These are phyloP conservation scores for Dorcus parallelipipedus DNA, from an alignment of 2,888 invertebrate genomes.

Conservation along the genomic window DNA sequence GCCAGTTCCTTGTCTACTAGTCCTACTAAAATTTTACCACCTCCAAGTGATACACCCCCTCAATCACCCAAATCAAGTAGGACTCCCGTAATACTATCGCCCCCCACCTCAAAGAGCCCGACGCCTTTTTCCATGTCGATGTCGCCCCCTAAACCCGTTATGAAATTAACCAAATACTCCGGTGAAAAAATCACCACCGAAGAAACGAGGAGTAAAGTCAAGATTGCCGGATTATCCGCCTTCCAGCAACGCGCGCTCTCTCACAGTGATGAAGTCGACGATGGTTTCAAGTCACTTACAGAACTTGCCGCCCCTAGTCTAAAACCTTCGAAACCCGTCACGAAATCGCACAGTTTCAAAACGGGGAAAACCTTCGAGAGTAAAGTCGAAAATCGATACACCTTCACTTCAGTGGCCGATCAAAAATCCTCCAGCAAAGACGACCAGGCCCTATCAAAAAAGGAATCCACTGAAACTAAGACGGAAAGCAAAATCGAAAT, in stretches of 20 bases:
- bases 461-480: background rate
- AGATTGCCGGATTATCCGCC: conserved; percentile 53
- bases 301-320: conserved; percentile 39
- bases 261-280: conserved; percentile 38
- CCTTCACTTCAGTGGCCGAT: conserved; percentile 42
- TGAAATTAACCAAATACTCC: background rate
- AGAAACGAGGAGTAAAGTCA: conserved; percentile 40
- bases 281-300: conserved; percentile 43
- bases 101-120: conserved; percentile 16
- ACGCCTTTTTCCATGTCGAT: conserved; percentile 8
- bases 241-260: conserved; percentile 55
- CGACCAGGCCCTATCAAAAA: conserved; percentile 2
- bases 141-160: conserved; percentile 12
- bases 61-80: conserved; percentile 25
- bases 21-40: conserved; percentile 22
- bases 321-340: conserved; percentile 57
- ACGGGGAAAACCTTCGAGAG: conserved; percentile 38
- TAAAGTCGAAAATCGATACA: background rate
- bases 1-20: conserved; percentile 26
- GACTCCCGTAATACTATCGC: conserved; percentile 16
- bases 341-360: conserved; percentile 71
- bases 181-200: conserved; percentile 25
- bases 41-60: conserved; percentile 21
- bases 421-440: background rate
- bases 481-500: conserved; percentile 16